A percentile compares a stretch with the other conserved stretches of the same genome.
Evolutionary conservation across 2,888 invertebrate species (phyloP).

Genomic region (Augiades crinisus): DNA sequence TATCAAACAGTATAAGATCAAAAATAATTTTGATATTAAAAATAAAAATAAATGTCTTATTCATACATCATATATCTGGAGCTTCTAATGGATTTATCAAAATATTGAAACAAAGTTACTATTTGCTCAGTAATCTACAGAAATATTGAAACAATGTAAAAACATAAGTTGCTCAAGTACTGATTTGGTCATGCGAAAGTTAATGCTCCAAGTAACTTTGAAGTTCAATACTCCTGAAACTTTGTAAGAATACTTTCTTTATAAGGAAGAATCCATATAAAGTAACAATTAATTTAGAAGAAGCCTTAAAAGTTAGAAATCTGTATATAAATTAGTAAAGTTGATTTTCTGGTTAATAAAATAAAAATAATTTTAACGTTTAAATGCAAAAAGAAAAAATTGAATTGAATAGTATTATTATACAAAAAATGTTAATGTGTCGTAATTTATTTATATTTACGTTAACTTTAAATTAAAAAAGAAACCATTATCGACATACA

Average conservation of each 20-base stretch:
- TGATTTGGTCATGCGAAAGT: neutral
- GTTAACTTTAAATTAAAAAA: too few species aligned
- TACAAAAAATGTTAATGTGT: too few species aligned
- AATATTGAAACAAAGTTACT: slow-evolving; percentile 10
- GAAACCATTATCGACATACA: too few species aligned
- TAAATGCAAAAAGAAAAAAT: too few species aligned
- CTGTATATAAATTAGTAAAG: neutral
- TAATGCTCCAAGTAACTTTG: slow-evolving; percentile 8
- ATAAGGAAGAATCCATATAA: slow-evolving; percentile 1
- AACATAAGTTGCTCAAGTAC: neutral
- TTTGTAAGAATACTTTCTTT: slow-evolving; percentile 8
- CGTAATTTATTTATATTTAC: too few species aligned
- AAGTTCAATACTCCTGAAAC: slow-evolving; percentile 3
- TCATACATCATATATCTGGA: neutral
- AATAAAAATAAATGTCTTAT: too few species aligned
- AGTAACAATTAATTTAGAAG: neutral
- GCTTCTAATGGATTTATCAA: neutral
- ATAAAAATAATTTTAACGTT: too few species aligned
- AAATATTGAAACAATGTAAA: slow-evolving; percentile 14
- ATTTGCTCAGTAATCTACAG: slow-evolving; percentile 10
- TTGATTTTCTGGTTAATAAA: too few species aligned
- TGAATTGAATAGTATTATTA: too few species aligned
- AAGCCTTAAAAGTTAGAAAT: neutral
- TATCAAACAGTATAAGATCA: neutral
- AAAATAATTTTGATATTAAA: neutral